Evolutionary conservation across 2,797 vertebrate species (phyloP).

Genomic region (Darevskia nairensis): DNA sequence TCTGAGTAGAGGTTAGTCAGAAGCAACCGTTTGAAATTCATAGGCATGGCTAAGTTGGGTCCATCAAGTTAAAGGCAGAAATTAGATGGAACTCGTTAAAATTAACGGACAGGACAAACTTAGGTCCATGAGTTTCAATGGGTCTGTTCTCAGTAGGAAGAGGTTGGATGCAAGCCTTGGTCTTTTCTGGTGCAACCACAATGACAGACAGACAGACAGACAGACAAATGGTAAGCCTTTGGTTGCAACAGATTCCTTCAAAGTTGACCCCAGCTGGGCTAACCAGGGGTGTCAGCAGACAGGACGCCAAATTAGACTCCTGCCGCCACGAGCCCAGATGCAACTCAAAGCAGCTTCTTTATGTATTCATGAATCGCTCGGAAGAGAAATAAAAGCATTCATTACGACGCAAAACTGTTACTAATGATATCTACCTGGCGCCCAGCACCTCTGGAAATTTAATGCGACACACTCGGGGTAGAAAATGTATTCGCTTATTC

Average conservation of each 20-base stretch:
- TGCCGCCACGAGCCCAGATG: constrained; percentile 77
- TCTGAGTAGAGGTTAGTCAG: too few relatives aligned
- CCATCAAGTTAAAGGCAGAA: too few relatives aligned
- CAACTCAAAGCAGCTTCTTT: constrained; percentile 86
- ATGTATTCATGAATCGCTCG: constrained; percentile 98
- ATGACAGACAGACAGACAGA: too few relatives aligned
- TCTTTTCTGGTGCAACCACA: not conserved
- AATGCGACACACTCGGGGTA: constrained; percentile 94
- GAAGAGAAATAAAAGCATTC: constrained; percentile 98
- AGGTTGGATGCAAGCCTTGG: too few relatives aligned
- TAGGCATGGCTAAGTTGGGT: too few relatives aligned
- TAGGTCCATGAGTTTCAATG: too few relatives aligned
- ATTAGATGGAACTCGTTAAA: too few relatives aligned
- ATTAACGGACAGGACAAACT: too few relatives aligned
- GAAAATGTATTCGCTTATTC: constrained; percentile 88
- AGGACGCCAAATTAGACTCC: constrained; percentile 72
- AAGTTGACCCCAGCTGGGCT: constrained; percentile 83
- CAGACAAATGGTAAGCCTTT: not conserved
- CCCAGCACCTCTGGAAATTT: constrained; percentile 97
- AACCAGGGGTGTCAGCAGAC: constrained; percentile 60
- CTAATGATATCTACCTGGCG: constrained; percentile 99
- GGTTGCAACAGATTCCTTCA: constrained; percentile 59
- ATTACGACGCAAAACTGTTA: constrained; percentile 98
- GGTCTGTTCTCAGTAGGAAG: too few relatives aligned
- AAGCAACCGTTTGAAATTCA: too few relatives aligned